phyloP scores from a whole-genome alignment of 2,797 vertebrate species.

The Ctenochaetus hawaiiensis region DNA sequence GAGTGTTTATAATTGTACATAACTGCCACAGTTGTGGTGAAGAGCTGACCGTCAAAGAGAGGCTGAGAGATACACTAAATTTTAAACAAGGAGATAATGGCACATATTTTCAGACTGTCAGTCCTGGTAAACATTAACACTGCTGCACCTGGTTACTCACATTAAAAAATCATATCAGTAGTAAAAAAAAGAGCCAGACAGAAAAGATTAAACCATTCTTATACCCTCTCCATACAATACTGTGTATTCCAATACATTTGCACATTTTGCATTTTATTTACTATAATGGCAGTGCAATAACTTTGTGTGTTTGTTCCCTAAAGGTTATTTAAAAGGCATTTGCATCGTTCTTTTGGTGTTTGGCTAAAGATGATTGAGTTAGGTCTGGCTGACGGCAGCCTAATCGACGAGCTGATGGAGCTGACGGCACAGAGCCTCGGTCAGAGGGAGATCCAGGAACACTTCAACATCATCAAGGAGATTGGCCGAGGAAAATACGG shows the following conservation, averaged over 20 bases:
- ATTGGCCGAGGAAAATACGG: slow-evolving; percentile 88
- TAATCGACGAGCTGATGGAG: slow-evolving; percentile 87
- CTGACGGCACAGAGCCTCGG: slow-evolving; percentile 85
- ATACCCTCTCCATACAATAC: background rate
- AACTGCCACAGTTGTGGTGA: background rate
- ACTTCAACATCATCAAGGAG: slow-evolving; percentile 87
- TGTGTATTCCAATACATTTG: background rate
- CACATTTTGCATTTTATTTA: too few relatives aligned
- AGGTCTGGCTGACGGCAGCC: slow-evolving; percentile 78
- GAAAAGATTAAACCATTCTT: background rate
- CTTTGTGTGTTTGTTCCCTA: background rate
- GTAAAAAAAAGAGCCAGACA: background rate
- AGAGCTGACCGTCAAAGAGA: background rate
- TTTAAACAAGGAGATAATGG: background rate
- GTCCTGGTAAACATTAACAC: background rate
- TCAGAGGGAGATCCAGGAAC: slow-evolving; percentile 84
- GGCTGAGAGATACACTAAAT: too few relatives aligned
- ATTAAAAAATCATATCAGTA: background rate
- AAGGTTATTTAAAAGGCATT: background rate
- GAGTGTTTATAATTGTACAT: background rate
- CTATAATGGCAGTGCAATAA: background rate
- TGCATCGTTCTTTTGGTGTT: background rate
- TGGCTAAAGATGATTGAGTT: slow-evolving; percentile 79
- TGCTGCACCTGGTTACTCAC: background rate
- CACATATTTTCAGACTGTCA: background rate